Base-by-base conservation (phyloP, 2,888 invertebrate species). In the Drosophila falleni region DNA sequence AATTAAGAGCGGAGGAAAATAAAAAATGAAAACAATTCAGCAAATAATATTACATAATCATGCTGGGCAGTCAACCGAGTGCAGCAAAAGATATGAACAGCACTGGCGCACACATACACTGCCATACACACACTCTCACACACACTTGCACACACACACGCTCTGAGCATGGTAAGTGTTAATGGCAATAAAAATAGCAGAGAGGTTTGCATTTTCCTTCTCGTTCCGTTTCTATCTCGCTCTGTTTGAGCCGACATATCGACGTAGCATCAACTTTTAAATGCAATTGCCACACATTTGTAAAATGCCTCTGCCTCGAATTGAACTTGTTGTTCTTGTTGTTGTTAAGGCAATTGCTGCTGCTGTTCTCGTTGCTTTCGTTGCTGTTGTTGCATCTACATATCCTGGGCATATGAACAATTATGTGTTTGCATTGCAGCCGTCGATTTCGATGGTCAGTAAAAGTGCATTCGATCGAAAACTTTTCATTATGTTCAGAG, bases 391-490 rank as follows among this genome's bases (percentile, higher is more conserved):
- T 73, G 71, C 53, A 74, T 68, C 68, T 71, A 62, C 71, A 77
- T 81, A 84, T 87, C 74, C 84, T 75, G 75, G 44, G 65, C 80
- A 73, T 78, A 75, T 80, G 72, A 84, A 79, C 84, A 81, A 81
- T 87, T 87, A 81, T 83, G 79, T 78, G 79, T 87, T 82, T 78
- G 80, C 73, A 70, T 65, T 78, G 71, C 68, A 80, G 41, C 59
- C 54, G 62, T 62, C 71, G 71, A 77, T 74, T 71, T 62, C 59
- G 79, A 61, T 58, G 68, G 70, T 50, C 63, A 71, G 71, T 67
- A 68, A 77, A 78, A 87, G 79, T 87, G 87, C 88, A 89, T 78
- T 88, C 87, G 80, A 78, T 87, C 80, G 83, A 87, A 89, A 89
- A 87, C 72, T 81, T 82, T 83, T 85, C 88, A 85, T 89, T 89